Percentiles rank a stretch among this genome's conserved stretches.
Evolutionary conservation across 2,888 invertebrate species (phyloP).

Genomic region (Dicyrtomina minuta): DNA sequence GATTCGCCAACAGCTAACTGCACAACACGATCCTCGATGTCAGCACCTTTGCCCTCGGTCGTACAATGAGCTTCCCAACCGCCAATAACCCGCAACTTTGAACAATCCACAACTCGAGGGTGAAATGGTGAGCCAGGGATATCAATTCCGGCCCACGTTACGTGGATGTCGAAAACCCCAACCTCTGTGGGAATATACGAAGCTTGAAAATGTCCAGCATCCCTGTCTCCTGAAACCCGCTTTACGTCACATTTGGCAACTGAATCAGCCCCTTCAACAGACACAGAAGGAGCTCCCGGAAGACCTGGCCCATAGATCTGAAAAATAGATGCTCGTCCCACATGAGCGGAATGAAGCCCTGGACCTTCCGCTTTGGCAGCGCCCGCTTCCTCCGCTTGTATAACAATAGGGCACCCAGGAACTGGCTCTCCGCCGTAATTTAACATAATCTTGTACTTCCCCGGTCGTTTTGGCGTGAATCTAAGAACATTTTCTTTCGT

Average conservation of each 20-base stretch:
- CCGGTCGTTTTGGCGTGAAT: slow-evolving; percentile 81
- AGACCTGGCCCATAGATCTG: slow-evolving; percentile 60
- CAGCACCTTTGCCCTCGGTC: slow-evolving; percentile 35
- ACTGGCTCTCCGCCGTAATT: slow-evolving; percentile 63
- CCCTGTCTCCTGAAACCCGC: slow-evolving; percentile 43
- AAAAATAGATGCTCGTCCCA: slow-evolving; percentile 62
- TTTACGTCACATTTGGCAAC: slow-evolving; percentile 56
- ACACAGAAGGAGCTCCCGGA: slow-evolving; percentile 60
- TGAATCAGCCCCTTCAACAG: slow-evolving; percentile 65
- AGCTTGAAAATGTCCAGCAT: slow-evolving; percentile 77
- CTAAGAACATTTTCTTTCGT: slow-evolving; percentile 75
- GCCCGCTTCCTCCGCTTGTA: slow-evolving; percentile 64
- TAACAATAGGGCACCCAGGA: slow-evolving; percentile 62
- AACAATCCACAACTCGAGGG: slow-evolving; percentile 73
- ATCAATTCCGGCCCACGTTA: slow-evolving; percentile 65
- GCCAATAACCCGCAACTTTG: slow-evolving; percentile 73
- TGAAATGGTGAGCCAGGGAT: slow-evolving; percentile 76
- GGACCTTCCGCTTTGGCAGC: slow-evolving; percentile 65
- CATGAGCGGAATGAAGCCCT: slow-evolving; percentile 62
- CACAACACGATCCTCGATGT: slow-evolving; percentile 57
- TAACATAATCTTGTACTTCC: slow-evolving; percentile 68
- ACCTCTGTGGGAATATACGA: slow-evolving; percentile 87
- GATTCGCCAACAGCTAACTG: slow-evolving; percentile 59
- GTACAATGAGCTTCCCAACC: slow-evolving; percentile 73
- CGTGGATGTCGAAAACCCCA: slow-evolving; percentile 86